Conservation (phyloP, 1,140 invertebrate genomes). For the Laupala kohalensis region DNA sequence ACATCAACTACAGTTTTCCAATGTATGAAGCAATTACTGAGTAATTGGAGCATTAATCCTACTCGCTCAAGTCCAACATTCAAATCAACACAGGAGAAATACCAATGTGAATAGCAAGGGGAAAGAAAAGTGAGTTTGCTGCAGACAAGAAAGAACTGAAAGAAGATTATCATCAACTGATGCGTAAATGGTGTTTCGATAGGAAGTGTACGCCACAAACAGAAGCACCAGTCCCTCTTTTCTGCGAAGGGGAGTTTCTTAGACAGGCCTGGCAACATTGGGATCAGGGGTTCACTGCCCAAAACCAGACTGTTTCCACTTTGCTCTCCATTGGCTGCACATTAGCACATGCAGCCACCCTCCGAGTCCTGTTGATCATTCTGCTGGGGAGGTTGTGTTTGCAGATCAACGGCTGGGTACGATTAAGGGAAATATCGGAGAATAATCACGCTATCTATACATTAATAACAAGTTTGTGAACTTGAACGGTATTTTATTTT, state of each 20-base stretch:
- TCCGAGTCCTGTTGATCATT: slow-evolving; percentile 58
- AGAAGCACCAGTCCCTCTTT: background rate
- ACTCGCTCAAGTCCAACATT: background rate
- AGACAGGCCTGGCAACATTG: background rate
- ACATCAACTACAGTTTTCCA: background rate
- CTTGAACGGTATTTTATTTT: too few relatives aligned
- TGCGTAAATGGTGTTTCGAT: background rate
- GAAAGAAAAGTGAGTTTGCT: background rate
- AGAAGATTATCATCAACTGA: background rate
- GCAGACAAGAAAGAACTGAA: background rate
- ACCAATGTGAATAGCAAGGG: background rate
- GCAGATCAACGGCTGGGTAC: slow-evolving; percentile 55
- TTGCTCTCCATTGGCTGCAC: background rate
- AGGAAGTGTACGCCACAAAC: background rate
- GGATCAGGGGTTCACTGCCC: background rate
- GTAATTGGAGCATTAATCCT: background rate
- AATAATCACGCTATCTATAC: background rate
- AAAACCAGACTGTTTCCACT: background rate
- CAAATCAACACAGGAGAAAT: background rate
- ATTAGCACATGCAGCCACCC: slow-evolving; percentile 65
- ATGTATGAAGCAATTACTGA: background rate
- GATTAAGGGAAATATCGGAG: slow-evolving; percentile 29
- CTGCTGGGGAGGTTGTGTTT: slow-evolving; percentile 59
- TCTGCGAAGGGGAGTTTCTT: background rate
- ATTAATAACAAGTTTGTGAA: too few relatives aligned